Evolutionary conservation across 1,140 invertebrate species (phyloP), one percentile per base, ranked within the genome.

Genomic region (honey bee (Apis mellifera)): DNA sequence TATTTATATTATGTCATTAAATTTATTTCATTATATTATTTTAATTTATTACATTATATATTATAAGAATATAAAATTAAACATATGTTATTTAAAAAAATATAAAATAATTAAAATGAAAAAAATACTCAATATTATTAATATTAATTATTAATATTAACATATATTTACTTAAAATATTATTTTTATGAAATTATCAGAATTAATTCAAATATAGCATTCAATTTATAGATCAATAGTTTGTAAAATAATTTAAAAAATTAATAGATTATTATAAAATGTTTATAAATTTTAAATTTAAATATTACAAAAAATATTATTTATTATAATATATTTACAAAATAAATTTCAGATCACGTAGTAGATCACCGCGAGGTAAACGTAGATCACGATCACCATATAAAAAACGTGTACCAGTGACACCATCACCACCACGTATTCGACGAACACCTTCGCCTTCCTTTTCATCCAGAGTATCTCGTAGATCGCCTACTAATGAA

Each of bases 351-450:
- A 94, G 93, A 81, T 94, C 94, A 23, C 93, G 94, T 9, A 95
- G 94, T 78, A 92, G 93, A 86, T 94, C 94, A 17, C 94, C 94
- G 0, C 90, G 93, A 17, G 89, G 78, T 60, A 94, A 94, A 90
- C 92, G 93, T 60, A 90, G 92, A 78, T 94, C 93, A 50, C 85
- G 93, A 82, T 94, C 94, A 32, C 92, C 94, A 0, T 89, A 92
- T 73, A 94, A 94, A 78, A 94, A 94, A 69, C 90, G 93, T 17
- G 90, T 90, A 7, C 93, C 92, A 32, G 81, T 91, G 5, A 94
- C 94, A 19, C 94, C 94, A 3, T 94, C 94, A 9, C 94, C 94
- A 9, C 94, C 94, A 55, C 81, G 94, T 77, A 93, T 94, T 80
- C 91, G 93, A 48, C 92, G 93, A 21, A 91, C 93, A 21, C 94